Evolutionary conservation across 2,888 invertebrate species (phyloP).

Genomic region (Zaprionus obscuricornis): DNA sequence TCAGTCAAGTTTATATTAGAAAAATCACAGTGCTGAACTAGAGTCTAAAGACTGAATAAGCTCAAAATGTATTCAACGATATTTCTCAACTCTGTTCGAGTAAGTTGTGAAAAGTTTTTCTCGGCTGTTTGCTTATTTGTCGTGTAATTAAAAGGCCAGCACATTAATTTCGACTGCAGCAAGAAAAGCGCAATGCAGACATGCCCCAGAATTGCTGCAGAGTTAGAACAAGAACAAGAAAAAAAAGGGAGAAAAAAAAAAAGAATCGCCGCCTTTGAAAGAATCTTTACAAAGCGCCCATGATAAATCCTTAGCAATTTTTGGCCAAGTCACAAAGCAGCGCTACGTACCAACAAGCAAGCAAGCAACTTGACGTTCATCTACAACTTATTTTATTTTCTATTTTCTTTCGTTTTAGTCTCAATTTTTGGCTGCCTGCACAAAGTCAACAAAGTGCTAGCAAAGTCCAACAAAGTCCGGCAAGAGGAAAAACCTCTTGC

Average conservation of each 20-base stretch:
- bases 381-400: constrained; percentile 67
- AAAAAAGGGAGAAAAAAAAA: constrained; percentile 1
- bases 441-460: constrained; percentile 66
- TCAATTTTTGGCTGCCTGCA: constrained; percentile 56
- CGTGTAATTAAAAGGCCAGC: constrained; percentile 73
- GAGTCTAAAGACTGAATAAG: not conserved
- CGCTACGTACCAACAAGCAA: constrained; percentile 6
- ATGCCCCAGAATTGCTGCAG: constrained; percentile 22
- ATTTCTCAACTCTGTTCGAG: constrained; percentile 24
- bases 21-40: too few relatives aligned
- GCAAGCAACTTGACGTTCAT: constrained; percentile 43
- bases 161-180: constrained; percentile 69
- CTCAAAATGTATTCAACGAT: constrained; percentile 1
- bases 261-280: not conserved
- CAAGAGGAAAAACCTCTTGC: constrained; percentile 52
- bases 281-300: constrained; percentile 56
- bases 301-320: constrained; percentile 61
- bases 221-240: not conserved
- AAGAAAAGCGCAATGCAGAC: constrained; percentile 67
- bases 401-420: too few relatives aligned
- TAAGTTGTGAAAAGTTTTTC: constrained; percentile 51
- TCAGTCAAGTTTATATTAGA: too few relatives aligned
- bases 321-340: constrained; percentile 43
- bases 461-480: constrained; percentile 35
- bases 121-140: constrained; percentile 71